A percentile compares a stretch with the other conserved stretches of the same genome.
These are phyloP conservation scores for Noctua comes DNA, from an alignment of 2,888 invertebrate genomes.

Conservation along the genomic window DNA sequence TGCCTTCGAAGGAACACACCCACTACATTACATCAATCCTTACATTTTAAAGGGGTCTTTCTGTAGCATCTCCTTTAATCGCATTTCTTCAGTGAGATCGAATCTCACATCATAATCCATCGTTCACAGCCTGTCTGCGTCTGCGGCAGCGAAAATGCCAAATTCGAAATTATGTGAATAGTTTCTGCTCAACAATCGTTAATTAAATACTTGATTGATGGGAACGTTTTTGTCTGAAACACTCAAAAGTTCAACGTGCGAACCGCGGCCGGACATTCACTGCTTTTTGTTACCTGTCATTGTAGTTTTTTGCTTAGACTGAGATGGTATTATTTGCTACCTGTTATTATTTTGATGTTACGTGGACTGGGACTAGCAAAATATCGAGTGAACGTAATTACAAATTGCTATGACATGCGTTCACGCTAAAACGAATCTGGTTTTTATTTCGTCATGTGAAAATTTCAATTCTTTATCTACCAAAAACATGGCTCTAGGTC, in stretches of 20 bases:
- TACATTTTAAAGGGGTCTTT: neutral
- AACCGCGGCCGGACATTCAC: conserved; percentile 50
- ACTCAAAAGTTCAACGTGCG: conserved; percentile 61
- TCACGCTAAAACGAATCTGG: neutral
- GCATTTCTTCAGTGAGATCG: neutral
- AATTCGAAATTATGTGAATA: conserved; percentile 34
- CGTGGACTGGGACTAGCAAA: conserved; percentile 10
- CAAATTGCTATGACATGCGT: neutral
- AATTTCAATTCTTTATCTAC: neutral
- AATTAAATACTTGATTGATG: conserved; percentile 45
- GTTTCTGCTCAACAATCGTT: conserved; percentile 31
- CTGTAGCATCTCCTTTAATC: no score
- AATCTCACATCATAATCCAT: neutral
- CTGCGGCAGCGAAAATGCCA: neutral
- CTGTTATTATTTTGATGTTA: conserved; percentile 37
- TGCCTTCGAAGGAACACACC: neutral
- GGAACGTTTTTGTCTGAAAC: conserved; percentile 53
- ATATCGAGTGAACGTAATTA: conserved; percentile 16
- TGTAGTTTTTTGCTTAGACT: conserved; percentile 41
- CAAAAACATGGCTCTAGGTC: neutral
- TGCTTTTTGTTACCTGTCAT: conserved; percentile 52
- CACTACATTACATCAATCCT: neutral
- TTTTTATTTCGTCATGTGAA: neutral
- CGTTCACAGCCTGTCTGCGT: conserved; percentile 1
- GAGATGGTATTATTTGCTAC: conserved; percentile 17